A percentile compares a stretch with the other conserved stretches of the same genome.
Evolutionary conservation across 2,113 vertebrate genomes (phyloP).

Genomic region (Halichoeres trimaculatus): DNA sequence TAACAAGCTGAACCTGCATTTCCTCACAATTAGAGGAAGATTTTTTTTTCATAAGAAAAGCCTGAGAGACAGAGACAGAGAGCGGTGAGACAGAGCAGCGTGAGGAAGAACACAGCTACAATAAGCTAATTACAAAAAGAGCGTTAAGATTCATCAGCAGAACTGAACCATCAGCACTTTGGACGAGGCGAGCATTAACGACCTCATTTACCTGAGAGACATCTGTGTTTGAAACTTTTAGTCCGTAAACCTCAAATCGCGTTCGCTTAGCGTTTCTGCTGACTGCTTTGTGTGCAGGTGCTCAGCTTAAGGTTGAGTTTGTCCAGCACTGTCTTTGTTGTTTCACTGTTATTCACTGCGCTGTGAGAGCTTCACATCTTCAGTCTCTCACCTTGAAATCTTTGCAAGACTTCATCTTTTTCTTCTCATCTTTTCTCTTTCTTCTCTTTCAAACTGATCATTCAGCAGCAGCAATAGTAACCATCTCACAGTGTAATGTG

Average conservation of each 20-base stretch:
- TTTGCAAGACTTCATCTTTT: too few species aligned
- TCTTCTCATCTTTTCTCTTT: too few species aligned
- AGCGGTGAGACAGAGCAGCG: slow-evolving; percentile 14
- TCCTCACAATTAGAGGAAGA: slow-evolving; percentile 44
- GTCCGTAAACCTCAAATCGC: slow-evolving; percentile 3
- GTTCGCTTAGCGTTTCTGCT: not conserved
- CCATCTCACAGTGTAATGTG: too few species aligned
- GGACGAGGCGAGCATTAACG: slow-evolving; percentile 12
- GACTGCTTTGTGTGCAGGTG: not conserved
- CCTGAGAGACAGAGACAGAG: slow-evolving; percentile 14
- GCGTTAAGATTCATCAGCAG: slow-evolving; percentile 58
- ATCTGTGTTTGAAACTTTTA: slow-evolving; percentile 6
- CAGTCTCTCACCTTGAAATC: too few species aligned
- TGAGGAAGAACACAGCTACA: slow-evolving; percentile 22
- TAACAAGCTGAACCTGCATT: slow-evolving; percentile 50
- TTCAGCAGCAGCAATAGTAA: too few species aligned
- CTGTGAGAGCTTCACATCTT: too few species aligned
- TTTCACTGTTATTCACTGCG: too few species aligned
- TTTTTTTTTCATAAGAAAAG: slow-evolving; percentile 18
- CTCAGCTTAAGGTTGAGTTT: not conserved
- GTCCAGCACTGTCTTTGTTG: too few species aligned
- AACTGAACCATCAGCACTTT: slow-evolving; percentile 45
- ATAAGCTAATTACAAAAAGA: slow-evolving; percentile 43
- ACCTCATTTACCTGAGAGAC: slow-evolving; percentile 17
- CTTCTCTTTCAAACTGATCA: too few species aligned